Conservation (phyloP, 2,888 invertebrate species). For the Zele albiditarsus region DNA sequence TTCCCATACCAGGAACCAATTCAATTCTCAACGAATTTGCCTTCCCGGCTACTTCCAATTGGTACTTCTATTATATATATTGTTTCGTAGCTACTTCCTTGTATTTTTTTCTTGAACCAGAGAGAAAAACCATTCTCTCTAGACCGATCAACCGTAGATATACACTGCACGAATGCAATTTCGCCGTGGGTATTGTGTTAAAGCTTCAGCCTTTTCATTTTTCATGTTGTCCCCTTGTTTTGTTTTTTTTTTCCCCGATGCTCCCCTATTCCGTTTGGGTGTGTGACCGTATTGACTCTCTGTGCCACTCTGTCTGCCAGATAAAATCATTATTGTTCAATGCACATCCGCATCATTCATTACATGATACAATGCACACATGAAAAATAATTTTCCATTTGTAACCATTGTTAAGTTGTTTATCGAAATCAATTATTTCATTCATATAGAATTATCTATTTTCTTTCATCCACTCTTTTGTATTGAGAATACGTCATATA, state of each 20-base stretch:
- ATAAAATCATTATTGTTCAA: slow-evolving; percentile 36
- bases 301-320: background rate
- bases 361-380: background rate
- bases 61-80: background rate
- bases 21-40: slow-evolving; percentile 26
- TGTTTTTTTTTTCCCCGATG: background rate
- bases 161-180: slow-evolving; percentile 33
- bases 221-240: slow-evolving; percentile 13
- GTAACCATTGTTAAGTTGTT: background rate
- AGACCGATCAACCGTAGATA: slow-evolving; percentile 10
- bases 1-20: background rate
- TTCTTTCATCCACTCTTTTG: background rate
- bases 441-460: slow-evolving; percentile 1
- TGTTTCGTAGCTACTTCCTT: background rate
- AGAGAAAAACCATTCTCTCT: background rate
- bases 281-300: slow-evolving; percentile 1
- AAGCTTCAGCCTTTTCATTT: slow-evolving; percentile 28
- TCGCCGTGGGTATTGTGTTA: slow-evolving; percentile 17
- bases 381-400: slow-evolving; percentile 15
- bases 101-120: background rate
- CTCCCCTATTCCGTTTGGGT: slow-evolving; percentile 11
- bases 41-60: slow-evolving; percentile 2
- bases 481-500: background rate
- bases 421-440: slow-evolving; percentile 14
- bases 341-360: slow-evolving; percentile 26